A percentile compares a stretch with the other conserved stretches of the same genome.
Conservation (phyloP, 2,888 invertebrate genomes). For the Drosophila putrida region DNA sequence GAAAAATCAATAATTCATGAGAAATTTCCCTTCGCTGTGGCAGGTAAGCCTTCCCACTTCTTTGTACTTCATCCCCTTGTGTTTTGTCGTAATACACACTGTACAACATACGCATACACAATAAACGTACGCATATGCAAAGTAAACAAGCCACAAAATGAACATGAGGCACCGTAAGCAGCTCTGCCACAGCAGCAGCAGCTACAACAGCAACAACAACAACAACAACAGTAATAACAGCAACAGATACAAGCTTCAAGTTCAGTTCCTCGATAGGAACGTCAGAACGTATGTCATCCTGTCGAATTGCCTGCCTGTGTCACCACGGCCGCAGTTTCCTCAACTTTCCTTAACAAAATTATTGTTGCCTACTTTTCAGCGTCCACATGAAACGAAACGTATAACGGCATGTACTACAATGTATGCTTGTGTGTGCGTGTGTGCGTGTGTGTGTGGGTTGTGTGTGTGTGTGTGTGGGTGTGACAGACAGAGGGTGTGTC, state of each 20-base stretch:
- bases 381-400: constrained; percentile 28
- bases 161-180: constrained; percentile 61
- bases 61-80: neutral
- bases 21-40: constrained; percentile 14
- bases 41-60: neutral
- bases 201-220: neutral
- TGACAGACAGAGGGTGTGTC: constrained; percentile 21
- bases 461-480: neutral
- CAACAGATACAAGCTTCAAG: constrained; percentile 1
- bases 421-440: neutral
- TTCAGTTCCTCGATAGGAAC: neutral
- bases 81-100: constrained; percentile 32
- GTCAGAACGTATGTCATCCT: constrained; percentile 14
- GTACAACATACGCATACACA: constrained; percentile 56
- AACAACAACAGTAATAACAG: constrained; percentile 5
- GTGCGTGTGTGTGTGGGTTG: neutral
- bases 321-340: constrained; percentile 47
- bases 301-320: constrained; percentile 65
- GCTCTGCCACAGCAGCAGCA: constrained; percentile 22
- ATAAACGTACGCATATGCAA: constrained; percentile 63
- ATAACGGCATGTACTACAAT: constrained; percentile 1
- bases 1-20: constrained; percentile 80
- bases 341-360: constrained; percentile 60
- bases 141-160: constrained; percentile 78
- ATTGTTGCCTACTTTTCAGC: constrained; percentile 68